A percentile compares a stretch with the other conserved stretches of the same genome.
These are phyloP conservation scores for Cydia amplana DNA, from an alignment of 1,140 invertebrate species.

Conservation along the genomic window DNA sequence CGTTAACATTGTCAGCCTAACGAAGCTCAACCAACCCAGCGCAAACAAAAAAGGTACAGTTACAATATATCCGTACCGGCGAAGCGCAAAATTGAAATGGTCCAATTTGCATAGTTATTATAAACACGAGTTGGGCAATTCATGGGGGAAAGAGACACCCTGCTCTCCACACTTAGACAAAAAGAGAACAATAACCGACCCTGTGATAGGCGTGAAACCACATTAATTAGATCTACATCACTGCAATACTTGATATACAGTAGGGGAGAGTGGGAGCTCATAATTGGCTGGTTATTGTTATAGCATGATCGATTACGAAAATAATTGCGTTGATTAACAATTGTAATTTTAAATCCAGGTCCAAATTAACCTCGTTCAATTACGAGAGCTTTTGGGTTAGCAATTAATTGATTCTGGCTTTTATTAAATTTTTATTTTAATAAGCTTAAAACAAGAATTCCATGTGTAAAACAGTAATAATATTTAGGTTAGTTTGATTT, in stretches of 20 bases:
- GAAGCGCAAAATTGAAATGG: constrained; percentile 65
- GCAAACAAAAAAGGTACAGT: constrained; percentile 56
- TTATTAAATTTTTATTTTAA: not conserved
- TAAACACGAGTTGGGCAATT: constrained; percentile 58
- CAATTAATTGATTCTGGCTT: not conserved
- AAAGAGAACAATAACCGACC: constrained; percentile 27
- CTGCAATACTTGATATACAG: not conserved
- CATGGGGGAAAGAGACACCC: constrained; percentile 42
- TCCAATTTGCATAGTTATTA: constrained; percentile 70
- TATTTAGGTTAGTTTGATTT: not conserved
- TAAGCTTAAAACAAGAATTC: not conserved
- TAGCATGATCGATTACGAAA: constrained; percentile 36
- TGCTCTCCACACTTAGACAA: constrained; percentile 18
- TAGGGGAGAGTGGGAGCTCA: not conserved
- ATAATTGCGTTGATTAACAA: constrained; percentile 43
- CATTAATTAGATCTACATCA: constrained; percentile 32
- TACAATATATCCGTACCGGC: constrained; percentile 55
- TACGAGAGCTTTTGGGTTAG: constrained; percentile 4
- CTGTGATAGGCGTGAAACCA: constrained; percentile 35
- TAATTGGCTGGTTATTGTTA: constrained; percentile 17
- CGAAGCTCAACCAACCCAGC: constrained; percentile 38
- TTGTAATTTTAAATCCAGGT: constrained; percentile 35
- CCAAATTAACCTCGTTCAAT: constrained; percentile 43
- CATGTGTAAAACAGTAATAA: not conserved
- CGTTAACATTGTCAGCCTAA: constrained; percentile 21